phyloP scores from a whole-genome alignment of 2,113 vertebrate genomes.

The Falco punctatus region DNA sequence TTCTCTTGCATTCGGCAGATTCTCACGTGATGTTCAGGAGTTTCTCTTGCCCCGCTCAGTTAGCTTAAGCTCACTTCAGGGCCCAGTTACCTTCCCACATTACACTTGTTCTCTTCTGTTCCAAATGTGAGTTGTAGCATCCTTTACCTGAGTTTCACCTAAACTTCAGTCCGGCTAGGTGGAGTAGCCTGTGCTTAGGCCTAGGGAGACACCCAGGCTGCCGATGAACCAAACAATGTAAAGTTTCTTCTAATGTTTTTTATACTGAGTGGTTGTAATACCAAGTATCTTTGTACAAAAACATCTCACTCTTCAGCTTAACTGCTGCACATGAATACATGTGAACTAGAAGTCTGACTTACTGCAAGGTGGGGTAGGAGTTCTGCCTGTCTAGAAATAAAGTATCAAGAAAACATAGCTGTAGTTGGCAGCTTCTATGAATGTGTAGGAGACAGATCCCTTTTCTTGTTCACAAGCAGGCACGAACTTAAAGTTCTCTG shows the following conservation, averaged over 20 bases:
- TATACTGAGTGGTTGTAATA: background rate
- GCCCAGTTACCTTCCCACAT: background rate
- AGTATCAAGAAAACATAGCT: background rate
- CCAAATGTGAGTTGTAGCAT: background rate
- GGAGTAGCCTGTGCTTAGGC: background rate
- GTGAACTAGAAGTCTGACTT: background rate
- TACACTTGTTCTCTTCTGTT: background rate
- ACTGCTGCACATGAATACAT: background rate
- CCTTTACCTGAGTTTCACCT: background rate
- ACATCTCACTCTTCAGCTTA: background rate
- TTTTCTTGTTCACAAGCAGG: background rate
- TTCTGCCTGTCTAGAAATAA: background rate
- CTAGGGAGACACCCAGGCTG: background rate
- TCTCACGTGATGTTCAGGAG: background rate
- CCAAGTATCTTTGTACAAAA: background rate
- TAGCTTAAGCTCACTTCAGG: background rate
- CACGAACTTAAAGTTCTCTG: background rate
- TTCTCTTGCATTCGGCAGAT: background rate
- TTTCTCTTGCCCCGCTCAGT: background rate
- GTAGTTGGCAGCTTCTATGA: background rate
- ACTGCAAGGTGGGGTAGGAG: background rate
- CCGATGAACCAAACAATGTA: background rate
- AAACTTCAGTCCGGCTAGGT: background rate
- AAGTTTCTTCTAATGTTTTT: background rate
- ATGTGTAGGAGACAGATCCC: accelerated